Evolutionary conservation across 1,140 invertebrate genomes (phyloP).

Genomic region (Helicoverpa armigera): DNA sequence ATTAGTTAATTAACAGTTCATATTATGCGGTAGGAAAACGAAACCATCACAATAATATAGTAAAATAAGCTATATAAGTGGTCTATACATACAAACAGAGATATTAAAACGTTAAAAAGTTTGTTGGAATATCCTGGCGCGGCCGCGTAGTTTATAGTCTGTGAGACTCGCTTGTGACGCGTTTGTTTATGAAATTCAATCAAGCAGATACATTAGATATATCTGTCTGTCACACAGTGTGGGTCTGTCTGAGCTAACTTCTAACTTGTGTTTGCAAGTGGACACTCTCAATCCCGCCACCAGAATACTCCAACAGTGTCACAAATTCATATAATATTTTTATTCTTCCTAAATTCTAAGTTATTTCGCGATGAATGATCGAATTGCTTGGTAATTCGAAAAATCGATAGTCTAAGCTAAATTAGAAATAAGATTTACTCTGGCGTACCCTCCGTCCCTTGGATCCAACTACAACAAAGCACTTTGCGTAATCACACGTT

Average conservation of each 20-base stretch:
- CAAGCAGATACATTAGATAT: conserved; percentile 41
- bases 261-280: conserved; percentile 49
- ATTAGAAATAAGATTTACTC: conserved; percentile 81
- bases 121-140: conserved; percentile 63
- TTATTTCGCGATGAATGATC: conserved; percentile 86
- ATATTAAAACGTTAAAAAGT: conserved; percentile 78
- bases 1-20: conserved; percentile 83
- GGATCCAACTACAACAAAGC: conserved; percentile 75
- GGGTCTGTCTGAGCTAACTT: neutral
- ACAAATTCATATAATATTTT: conserved; percentile 81
- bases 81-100: conserved; percentile 83
- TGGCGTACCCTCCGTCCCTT: conserved; percentile 71
- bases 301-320: conserved; percentile 67
- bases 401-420: conserved; percentile 80
- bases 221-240: conserved; percentile 19
- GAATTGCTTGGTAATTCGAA: conserved; percentile 86
- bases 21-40: conserved; percentile 84
- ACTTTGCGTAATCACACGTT: conserved; percentile 77
- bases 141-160: conserved; percentile 76
- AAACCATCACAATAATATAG: conserved; percentile 85
- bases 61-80: conserved; percentile 85
- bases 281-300: conserved; percentile 58
- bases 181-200: conserved; percentile 1
- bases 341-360: conserved; percentile 80
- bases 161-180: conserved; percentile 62